These are phyloP conservation scores for Stenodera caucasica DNA, from an alignment of 2,888 invertebrate species.

Conservation along the genomic window DNA sequence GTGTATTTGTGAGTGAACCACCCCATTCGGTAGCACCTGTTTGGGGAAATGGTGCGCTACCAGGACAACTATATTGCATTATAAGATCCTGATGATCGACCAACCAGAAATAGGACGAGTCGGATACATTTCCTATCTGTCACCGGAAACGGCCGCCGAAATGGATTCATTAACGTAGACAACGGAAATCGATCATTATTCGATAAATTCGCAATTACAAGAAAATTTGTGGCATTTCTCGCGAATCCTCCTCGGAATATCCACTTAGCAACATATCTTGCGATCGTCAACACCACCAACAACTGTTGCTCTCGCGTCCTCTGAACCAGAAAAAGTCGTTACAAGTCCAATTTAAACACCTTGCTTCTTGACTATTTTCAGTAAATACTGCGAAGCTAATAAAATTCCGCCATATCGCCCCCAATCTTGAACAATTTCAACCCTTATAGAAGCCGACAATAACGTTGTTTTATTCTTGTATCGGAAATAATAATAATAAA, in stretches of 20 bases:
- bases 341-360: slow-evolving; percentile 22
- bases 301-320: slow-evolving; percentile 30
- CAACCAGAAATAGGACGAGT: slow-evolving; percentile 18
- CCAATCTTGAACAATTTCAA: neutral
- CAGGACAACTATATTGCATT: slow-evolving; percentile 26
- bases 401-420: slow-evolving; percentile 36
- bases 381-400: slow-evolving; percentile 36
- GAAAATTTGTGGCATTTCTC: neutral
- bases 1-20: neutral
- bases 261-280: neutral
- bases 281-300: slow-evolving; percentile 21
- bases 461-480: neutral
- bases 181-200: no score
- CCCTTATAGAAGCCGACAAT: neutral
- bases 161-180: no score
- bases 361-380: slow-evolving; percentile 13
- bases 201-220: neutral
- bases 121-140: no score
- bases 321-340: slow-evolving; percentile 40
- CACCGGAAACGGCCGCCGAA: no score
- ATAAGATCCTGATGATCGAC: slow-evolving; percentile 15
- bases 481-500: neutral
- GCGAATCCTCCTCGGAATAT: no score
- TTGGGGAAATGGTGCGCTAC: slow-evolving; percentile 28
- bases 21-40: slow-evolving; percentile 25